Evolutionary conservation across 2,113 vertebrate species (phyloP).

Genomic region (Epinephelus lanceolatus): DNA sequence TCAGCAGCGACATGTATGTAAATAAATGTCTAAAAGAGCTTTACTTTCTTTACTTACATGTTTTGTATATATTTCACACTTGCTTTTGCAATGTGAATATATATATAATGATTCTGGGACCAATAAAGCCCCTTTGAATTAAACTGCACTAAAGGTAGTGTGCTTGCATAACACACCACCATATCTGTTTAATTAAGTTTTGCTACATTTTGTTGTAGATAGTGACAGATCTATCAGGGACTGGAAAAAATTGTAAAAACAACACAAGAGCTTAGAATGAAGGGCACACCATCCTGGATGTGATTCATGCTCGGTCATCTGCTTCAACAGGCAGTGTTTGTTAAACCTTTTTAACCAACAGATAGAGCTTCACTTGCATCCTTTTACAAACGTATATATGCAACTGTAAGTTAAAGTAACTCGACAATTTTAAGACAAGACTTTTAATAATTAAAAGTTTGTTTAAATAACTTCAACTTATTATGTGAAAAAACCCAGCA

Average conservation of each 20-base stretch:
- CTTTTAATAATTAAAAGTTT: neutral
- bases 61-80: no score
- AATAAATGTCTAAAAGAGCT: no score
- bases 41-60: no score
- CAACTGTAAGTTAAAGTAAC: neutral
- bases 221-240: neutral
- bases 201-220: no score
- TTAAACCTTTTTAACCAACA: neutral
- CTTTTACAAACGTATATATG: neutral
- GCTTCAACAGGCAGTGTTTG: neutral
- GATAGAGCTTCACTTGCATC: neutral
- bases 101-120: no score
- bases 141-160: no score
- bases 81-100: no score
- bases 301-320: neutral
- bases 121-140: no score
- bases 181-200: no score
- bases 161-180: no score
- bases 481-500: conserved; percentile 10
- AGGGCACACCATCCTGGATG: neutral
- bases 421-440: neutral
- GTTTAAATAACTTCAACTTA: neutral
- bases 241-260: neutral
- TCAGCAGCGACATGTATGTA: no score
- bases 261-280: neutral